A percentile compares a stretch with the other conserved stretches of the same genome.
These are phyloP conservation scores for Steatornis caripensis DNA, from an alignment of 2,113 vertebrate genomes.

Conservation along the genomic window DNA sequence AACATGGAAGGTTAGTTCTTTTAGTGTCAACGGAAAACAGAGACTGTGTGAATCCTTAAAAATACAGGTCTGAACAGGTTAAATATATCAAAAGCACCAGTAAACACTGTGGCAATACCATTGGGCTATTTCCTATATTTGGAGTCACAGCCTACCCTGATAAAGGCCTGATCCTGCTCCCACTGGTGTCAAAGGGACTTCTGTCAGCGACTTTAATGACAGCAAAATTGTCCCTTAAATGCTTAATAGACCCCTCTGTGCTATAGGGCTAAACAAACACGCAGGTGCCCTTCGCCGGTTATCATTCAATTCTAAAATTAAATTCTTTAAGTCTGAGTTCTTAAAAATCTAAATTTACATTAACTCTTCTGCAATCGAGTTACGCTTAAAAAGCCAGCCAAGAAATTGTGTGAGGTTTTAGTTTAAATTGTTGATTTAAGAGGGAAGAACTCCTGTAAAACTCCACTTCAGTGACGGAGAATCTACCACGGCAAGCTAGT, in stretches of 20 bases:
- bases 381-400: not conserved
- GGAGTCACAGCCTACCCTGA: not conserved
- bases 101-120: not conserved
- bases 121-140: not conserved
- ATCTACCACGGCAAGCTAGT: not conserved
- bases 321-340: not conserved
- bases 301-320: not conserved
- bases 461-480: rapidly evolving
- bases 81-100: not conserved
- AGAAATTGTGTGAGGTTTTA: not conserved
- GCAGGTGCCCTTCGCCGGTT: not conserved
- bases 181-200: not conserved
- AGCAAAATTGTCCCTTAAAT: not conserved
- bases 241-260: too few relatives aligned
- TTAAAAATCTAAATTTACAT: not conserved
- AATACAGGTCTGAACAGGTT: not conserved
- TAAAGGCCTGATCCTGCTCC: not conserved
- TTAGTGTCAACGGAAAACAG: not conserved
- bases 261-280: not conserved
- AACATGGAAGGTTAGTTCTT: not conserved
- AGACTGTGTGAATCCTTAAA: not conserved
- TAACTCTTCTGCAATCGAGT: not conserved
- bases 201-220: not conserved
- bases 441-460: not conserved
- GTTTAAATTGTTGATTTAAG: not conserved